phyloP scores from a whole-genome alignment of 2,113 vertebrate genomes.

The Genyomyrus donnyi region DNA sequence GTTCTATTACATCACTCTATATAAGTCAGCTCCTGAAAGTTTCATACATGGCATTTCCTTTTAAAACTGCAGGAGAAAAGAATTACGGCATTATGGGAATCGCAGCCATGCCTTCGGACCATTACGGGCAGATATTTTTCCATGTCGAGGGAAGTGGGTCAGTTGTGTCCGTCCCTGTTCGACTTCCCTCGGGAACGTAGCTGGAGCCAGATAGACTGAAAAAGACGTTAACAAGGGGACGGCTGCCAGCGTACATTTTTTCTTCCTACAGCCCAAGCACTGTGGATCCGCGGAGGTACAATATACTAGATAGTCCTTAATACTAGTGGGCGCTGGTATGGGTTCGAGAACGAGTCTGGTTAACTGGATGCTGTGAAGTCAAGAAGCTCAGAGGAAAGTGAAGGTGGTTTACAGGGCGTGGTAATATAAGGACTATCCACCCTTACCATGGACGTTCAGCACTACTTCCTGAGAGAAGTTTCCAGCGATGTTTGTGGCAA shows the following conservation, averaged over 20 bases:
- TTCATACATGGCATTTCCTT: neutral
- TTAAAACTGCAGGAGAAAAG: neutral
- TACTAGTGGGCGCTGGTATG: neutral
- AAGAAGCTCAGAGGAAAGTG: neutral
- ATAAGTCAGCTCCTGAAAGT: neutral
- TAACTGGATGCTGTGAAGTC: neutral
- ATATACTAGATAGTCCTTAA: neutral
- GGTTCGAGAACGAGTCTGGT: neutral
- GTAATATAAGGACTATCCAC: neutral
- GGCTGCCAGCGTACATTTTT: neutral
- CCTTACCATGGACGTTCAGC: constrained; percentile 78
- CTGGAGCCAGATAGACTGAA: neutral
- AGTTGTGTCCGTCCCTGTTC: neutral
- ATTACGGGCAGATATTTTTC: neutral
- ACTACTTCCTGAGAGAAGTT: constrained; percentile 76
- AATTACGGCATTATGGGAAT: neutral
- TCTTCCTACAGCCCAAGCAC: neutral
- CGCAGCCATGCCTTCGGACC: neutral
- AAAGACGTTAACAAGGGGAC: neutral
- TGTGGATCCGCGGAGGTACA: neutral
- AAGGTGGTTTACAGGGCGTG: neutral
- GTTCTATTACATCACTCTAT: neutral
- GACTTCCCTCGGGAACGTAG: neutral
- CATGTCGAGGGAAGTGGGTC: constrained; percentile 5
- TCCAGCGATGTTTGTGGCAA: constrained; percentile 91